phyloP scores from a whole-genome alignment of 2,113 vertebrate species.

The Tachysurus fulvidraco region DNA sequence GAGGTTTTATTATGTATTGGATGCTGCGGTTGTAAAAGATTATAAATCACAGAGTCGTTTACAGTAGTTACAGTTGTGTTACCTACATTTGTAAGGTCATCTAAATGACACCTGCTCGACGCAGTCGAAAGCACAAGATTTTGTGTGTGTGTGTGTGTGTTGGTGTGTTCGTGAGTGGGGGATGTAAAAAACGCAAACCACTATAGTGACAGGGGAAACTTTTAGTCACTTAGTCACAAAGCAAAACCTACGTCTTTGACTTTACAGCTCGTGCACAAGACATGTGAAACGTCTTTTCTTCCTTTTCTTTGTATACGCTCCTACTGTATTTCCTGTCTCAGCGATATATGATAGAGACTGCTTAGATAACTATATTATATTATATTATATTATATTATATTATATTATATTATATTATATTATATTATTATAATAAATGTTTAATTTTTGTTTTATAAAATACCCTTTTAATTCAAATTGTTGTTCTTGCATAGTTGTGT shows the following conservation, averaged over 20 bases:
- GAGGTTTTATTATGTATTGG: too few relatives aligned
- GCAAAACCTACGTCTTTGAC: not conserved
- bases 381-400: not conserved
- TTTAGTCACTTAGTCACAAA: constrained; percentile 4
- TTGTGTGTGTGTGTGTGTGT: not conserved
- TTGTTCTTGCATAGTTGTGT: not conserved
- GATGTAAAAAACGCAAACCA: constrained; percentile 2
- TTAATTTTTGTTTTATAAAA: too few relatives aligned
- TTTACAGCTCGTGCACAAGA: not conserved
- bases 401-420: too few relatives aligned
- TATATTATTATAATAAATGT: too few relatives aligned
- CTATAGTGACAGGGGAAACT: constrained; percentile 2
- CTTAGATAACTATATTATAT: not conserved
- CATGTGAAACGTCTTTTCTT: not conserved
- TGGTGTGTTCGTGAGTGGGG: not conserved
- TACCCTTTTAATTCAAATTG: not conserved
- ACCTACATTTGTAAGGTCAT: not conserved
- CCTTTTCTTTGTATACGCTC: not conserved
- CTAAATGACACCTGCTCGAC: not conserved
- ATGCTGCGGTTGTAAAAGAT: not conserved
- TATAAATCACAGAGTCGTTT: not conserved
- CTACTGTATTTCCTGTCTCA: constrained; percentile 29
- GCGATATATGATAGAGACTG: not conserved
- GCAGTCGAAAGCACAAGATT: not conserved
- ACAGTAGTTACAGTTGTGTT: not conserved